Evolutionary conservation across 30 jellyfish, hydroid and myxozoan species (phyloP), one percentile per base, ranked within the genome.

Genomic region (Aurelia aurita complex sp. Pacific): DNA sequence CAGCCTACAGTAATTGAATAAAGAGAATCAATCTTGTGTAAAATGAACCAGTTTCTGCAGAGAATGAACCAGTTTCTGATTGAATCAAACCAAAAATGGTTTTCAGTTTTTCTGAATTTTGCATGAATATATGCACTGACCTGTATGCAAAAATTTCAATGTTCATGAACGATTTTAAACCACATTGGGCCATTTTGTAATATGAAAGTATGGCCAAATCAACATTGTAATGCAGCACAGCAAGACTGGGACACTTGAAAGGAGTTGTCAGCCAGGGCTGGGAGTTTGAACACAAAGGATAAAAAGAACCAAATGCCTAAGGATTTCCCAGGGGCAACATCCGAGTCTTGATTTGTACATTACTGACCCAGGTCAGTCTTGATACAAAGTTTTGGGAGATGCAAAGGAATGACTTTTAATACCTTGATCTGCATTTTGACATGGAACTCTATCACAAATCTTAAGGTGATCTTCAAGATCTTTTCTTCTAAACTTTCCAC

Each of bases 401-500:
- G 52, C 52, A 40, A 40, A 40, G 52, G 52, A 40, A 40, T 40
- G 52, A 40, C 6, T n/a, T n/a, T 40, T 9, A 40, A 18, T 72
- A 92, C 98, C 98, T 84, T 65, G 79, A 51, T 13, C 64, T 1
- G 73, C 61, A 73, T 34, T 19, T 6, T 83, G 81, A 61, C 98
- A 92, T 10, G 86, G 95, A 2, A 65, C 64, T 34, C 88, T 57
- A 8, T 59, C 82, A 87, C 98, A 92, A 19, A 52, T 65, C 43
- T 32, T 67, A 13, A 92, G 76, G 73, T 92, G 98, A 3, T 81
- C 96, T 1, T 87, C 96, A 19, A 86, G 63, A 19, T 92, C 92
- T 55, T 63, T 69, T 64, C 88, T 92, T 86, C 97, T 87, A 67
- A 92, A 82, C 73, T 87, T 92, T 50, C 97, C 98, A 88, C 98